A percentile compares a stretch with the other conserved stretches of the same genome.
Conservation (phyloP, 2,113 vertebrate species). For the Protobothrops flavoviridis region DNA sequence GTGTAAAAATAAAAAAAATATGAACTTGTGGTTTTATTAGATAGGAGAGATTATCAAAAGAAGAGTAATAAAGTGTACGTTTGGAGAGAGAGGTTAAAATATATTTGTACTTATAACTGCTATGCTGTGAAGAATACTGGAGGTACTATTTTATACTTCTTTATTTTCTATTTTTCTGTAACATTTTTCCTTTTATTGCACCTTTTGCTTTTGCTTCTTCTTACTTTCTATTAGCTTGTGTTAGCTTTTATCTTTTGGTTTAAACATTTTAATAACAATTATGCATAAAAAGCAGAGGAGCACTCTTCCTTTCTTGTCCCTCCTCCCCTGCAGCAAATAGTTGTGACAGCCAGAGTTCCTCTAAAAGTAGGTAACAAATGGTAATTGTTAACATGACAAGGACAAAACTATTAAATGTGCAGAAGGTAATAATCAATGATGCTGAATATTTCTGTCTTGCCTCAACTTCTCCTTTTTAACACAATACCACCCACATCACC, state of each 20-base stretch:
- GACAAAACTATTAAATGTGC: neutral
- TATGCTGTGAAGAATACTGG: no score
- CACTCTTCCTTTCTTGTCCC: neutral
- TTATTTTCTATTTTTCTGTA: no score
- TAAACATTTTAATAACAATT: neutral
- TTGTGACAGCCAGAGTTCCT: neutral
- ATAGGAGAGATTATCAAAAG: no score
- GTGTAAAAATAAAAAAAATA: no score
- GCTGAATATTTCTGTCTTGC: neutral
- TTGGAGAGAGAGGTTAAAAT: no score
- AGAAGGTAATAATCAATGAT: neutral
- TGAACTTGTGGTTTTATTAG: no score
- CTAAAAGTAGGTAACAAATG: neutral
- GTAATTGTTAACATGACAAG: neutral
- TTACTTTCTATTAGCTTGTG: neutral
- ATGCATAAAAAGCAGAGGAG: neutral
- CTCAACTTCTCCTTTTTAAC: neutral
- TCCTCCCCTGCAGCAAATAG: neutral
- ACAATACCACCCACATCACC: neutral
- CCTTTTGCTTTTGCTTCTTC: neutral
- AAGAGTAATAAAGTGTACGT: no score
- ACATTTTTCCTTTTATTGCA: no score
- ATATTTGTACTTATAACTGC: no score
- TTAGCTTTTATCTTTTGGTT: neutral
- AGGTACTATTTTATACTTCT: no score